These are phyloP conservation scores for Montifringilla adamsi DNA, from an alignment of 2,113 vertebrate genomes.

Conservation along the genomic window DNA sequence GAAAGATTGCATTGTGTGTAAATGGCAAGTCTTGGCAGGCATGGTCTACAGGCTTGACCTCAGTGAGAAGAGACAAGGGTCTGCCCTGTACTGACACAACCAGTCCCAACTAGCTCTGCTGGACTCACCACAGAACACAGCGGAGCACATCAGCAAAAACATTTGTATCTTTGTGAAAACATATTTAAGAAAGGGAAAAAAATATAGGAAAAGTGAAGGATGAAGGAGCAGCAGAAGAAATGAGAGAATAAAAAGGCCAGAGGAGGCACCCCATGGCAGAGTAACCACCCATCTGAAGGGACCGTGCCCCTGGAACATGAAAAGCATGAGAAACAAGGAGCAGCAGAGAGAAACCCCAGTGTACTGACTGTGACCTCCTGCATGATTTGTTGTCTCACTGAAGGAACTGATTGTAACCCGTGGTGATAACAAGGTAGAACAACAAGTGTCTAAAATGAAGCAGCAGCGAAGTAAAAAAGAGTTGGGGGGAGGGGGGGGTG, in stretches of 20 bases:
- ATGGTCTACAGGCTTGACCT: not conserved
- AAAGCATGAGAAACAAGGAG: not conserved
- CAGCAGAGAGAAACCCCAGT: not conserved
- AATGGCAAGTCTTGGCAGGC: not conserved
- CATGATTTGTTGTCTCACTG: not conserved
- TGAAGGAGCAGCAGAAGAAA: not conserved
- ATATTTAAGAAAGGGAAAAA: not conserved
- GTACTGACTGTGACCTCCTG: not conserved
- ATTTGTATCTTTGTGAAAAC: not conserved
- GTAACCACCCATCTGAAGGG: not conserved
- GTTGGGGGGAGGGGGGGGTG: accelerated
- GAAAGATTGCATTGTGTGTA: not conserved
- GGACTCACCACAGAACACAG: not conserved
- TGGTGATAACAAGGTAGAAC: not conserved
- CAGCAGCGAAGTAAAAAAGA: not conserved
- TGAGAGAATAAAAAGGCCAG: not conserved
- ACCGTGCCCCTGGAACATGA: not conserved
- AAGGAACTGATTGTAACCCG: not conserved
- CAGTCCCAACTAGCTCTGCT: accelerated
- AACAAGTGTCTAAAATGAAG: not conserved
- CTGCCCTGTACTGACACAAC: not conserved
- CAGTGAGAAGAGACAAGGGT: not conserved
- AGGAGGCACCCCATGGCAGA: not conserved
- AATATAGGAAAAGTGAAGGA: not conserved
- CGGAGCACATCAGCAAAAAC: not conserved